A percentile compares a stretch with the other conserved stretches of the same genome.
Conservation (phyloP, 2,888 invertebrate genomes). For the Tipula lateralis region DNA sequence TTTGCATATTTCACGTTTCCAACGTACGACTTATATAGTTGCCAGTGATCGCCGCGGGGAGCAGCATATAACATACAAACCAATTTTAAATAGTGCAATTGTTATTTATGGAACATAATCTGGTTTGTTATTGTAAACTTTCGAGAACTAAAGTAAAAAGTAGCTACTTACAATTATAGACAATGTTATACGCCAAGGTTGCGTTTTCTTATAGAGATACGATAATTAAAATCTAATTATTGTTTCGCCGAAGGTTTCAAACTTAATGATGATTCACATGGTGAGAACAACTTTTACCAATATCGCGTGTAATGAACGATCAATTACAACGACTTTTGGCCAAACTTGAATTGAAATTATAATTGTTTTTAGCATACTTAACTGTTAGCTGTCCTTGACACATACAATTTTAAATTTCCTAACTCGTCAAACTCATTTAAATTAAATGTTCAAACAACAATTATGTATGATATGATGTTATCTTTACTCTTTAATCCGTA, state of each 20-base stretch:
- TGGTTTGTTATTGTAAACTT: no score
- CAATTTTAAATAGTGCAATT: no score
- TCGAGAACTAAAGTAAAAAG: no score
- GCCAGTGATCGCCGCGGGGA: no score
- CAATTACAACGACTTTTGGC: background rate
- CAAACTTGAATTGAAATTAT: background rate
- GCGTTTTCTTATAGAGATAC: background rate
- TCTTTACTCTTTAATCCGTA: constrained; percentile 9
- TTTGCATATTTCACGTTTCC: no score
- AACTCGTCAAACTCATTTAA: background rate
- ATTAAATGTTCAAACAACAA: background rate
- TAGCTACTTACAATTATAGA: background rate
- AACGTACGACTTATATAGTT: no score
- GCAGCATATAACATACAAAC: no score
- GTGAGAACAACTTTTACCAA: background rate
- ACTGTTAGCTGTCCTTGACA: background rate
- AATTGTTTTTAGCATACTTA: background rate
- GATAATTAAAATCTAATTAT: background rate
- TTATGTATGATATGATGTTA: constrained; percentile 9
- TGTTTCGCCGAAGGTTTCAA: background rate
- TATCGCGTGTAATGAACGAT: background rate
- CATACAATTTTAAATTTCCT: background rate
- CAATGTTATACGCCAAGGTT: background rate
- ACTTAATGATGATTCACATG: background rate
- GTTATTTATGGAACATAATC: no score